Conservation (phyloP, 2,113 vertebrate genomes). For the Cyphomyrus plagiostoma region DNA sequence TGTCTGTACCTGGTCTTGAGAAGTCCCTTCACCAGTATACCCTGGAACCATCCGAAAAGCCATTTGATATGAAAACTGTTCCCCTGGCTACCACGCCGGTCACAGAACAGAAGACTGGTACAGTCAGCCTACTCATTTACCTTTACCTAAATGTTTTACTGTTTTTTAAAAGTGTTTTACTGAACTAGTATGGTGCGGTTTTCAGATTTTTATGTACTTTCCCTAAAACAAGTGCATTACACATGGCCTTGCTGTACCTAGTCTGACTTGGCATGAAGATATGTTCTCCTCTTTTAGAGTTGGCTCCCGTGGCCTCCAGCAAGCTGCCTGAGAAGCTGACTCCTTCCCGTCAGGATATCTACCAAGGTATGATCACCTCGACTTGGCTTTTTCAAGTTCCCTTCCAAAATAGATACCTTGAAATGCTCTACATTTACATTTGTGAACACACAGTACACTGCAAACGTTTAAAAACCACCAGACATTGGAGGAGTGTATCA, state of each 20-base stretch:
- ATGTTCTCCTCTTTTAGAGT: slow-evolving; percentile 57
- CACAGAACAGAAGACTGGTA: slow-evolving; percentile 88
- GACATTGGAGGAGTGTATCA: background rate
- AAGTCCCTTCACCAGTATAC: slow-evolving; percentile 94
- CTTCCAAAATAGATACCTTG: background rate
- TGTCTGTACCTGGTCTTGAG: slow-evolving; percentile 82
- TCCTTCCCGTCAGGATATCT: slow-evolving; percentile 92
- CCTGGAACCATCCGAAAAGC: slow-evolving; percentile 84
- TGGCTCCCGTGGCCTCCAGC: slow-evolving; percentile 67
- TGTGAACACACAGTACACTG: background rate
- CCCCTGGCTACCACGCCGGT: slow-evolving; percentile 77
- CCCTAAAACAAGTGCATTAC: background rate
- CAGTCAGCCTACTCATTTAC: background rate
- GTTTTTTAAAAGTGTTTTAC: background rate
- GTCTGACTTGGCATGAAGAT: too few species aligned
- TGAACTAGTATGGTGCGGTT: background rate
- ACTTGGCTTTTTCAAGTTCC: background rate
- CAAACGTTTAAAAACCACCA: background rate
- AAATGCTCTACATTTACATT: background rate
- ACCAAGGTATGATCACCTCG: slow-evolving; percentile 69
- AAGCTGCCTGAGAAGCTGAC: slow-evolving; percentile 83
- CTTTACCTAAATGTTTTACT: background rate
- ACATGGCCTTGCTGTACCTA: background rate
- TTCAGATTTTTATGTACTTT: background rate
- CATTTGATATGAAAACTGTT: slow-evolving; percentile 88